These are phyloP conservation scores for Glaucopsyche alexis DNA, from an alignment of 2,888 invertebrate species.

Conservation along the genomic window DNA sequence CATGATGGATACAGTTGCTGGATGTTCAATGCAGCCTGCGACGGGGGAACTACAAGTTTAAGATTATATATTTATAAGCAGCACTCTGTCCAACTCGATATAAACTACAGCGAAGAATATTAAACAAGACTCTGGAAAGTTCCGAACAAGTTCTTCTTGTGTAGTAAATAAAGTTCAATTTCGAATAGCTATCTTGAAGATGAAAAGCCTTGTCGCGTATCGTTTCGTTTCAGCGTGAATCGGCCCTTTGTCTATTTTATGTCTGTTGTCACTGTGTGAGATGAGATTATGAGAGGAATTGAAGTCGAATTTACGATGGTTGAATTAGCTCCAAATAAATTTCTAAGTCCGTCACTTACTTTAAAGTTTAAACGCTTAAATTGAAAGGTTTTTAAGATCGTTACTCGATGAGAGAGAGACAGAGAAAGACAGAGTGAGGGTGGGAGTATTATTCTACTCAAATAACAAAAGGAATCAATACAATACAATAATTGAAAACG, in stretches of 20 bases:
- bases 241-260: too few relatives aligned
- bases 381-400: neutral
- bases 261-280: too few relatives aligned
- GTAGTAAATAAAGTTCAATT: too few relatives aligned
- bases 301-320: neutral
- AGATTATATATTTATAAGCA: constrained; percentile 18
- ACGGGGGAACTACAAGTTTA: neutral
- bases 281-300: neutral
- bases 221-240: too few relatives aligned
- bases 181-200: too few relatives aligned
- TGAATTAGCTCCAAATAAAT: neutral
- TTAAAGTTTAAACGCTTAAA: neutral
- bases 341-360: neutral
- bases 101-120: constrained; percentile 14
- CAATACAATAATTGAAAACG: neutral
- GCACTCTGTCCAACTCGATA: constrained; percentile 15
- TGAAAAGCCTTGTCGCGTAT: too few relatives aligned
- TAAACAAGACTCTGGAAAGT: constrained; percentile 2
- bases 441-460: neutral
- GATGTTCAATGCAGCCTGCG: neutral
- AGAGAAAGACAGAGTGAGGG: too few relatives aligned
- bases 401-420: neutral
- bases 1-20: too few relatives aligned
- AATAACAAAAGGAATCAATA: neutral
- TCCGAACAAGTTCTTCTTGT: neutral